Conservation (phyloP, 2,113 vertebrate species). For the Oryzias javanicus region DNA sequence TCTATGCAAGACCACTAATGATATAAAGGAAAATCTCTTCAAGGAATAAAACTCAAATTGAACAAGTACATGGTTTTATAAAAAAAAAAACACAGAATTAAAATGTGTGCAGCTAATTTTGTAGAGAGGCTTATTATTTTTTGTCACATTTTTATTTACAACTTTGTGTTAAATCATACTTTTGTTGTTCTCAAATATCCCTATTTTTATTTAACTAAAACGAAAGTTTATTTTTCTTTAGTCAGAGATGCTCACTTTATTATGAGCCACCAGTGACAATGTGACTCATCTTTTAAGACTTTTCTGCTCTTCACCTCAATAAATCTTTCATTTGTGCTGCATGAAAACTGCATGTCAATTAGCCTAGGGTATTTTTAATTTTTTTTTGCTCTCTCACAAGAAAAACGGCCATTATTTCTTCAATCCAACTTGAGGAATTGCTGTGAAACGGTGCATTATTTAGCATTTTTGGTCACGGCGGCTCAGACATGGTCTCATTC, state of each 20-base stretch:
- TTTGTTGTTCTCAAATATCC: too few relatives aligned
- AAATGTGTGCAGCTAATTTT: too few relatives aligned
- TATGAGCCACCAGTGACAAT: conserved; percentile 13
- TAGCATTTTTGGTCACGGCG: conserved; percentile 49
- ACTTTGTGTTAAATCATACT: too few relatives aligned
- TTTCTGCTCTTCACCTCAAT: conserved; percentile 47
- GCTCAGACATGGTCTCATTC: conserved; percentile 33
- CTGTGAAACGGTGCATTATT: conserved; percentile 63
- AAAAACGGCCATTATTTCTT: conserved; percentile 43
- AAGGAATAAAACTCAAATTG: too few relatives aligned
- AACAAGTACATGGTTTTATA: too few relatives aligned
- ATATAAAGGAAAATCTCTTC: too few relatives aligned
- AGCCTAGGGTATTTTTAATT: conserved; percentile 51
- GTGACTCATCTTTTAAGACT: conserved; percentile 45
- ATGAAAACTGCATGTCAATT: conserved; percentile 74
- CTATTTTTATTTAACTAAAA: neutral
- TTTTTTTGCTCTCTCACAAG: conserved; percentile 39
- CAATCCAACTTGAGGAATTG: conserved; percentile 31
- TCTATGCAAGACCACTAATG: too few relatives aligned
- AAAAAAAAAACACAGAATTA: too few relatives aligned
- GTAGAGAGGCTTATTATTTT: too few relatives aligned
- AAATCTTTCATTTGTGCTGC: conserved; percentile 73
- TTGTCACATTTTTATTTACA: too few relatives aligned
- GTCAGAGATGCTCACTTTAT: conserved; percentile 3
- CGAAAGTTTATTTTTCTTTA: conserved; percentile 7